A percentile compares a stretch with the other conserved stretches of the same genome.
phyloP scores from a whole-genome alignment of 2,113 vertebrate genomes.

The Archocentrus centrarchus region DNA sequence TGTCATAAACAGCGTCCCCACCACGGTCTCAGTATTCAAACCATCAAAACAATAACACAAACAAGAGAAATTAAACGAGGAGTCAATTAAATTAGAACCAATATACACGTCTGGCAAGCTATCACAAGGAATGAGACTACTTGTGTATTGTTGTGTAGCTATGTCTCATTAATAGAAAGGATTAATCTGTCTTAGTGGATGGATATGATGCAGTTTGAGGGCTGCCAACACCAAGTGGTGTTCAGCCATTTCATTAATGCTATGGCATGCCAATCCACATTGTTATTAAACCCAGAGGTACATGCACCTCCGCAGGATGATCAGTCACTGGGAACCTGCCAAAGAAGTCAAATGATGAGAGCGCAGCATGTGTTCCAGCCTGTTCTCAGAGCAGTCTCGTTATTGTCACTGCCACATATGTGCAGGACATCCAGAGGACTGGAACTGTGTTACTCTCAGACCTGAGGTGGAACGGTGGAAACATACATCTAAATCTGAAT shows the following conservation, averaged over 20 bases:
- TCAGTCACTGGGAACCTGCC: constrained; percentile 6
- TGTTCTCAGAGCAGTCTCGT: background rate
- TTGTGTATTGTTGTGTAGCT: constrained; percentile 11
- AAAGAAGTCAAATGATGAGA: background rate
- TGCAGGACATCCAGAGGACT: no score
- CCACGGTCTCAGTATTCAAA: background rate
- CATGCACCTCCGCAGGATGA: background rate
- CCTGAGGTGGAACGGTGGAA: no score
- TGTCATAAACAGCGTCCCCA: background rate
- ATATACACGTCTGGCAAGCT: background rate
- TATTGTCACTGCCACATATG: no score
- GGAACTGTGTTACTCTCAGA: no score
- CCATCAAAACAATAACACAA: background rate
- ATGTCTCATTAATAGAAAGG: constrained; percentile 5
- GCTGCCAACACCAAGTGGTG: constrained; percentile 18
- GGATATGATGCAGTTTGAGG: background rate
- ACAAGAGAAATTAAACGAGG: background rate
- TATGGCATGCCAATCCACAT: background rate
- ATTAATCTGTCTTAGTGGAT: constrained; percentile 20
- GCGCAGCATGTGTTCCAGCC: background rate
- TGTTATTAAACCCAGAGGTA: constrained; percentile 12
- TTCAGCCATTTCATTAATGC: constrained; percentile 23
- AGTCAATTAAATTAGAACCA: background rate
- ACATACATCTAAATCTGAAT: no score
- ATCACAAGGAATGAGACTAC: background rate